phyloP scores from a whole-genome alignment of 1,140 invertebrate species.

The Brachionus asplanchnoidis region DNA sequence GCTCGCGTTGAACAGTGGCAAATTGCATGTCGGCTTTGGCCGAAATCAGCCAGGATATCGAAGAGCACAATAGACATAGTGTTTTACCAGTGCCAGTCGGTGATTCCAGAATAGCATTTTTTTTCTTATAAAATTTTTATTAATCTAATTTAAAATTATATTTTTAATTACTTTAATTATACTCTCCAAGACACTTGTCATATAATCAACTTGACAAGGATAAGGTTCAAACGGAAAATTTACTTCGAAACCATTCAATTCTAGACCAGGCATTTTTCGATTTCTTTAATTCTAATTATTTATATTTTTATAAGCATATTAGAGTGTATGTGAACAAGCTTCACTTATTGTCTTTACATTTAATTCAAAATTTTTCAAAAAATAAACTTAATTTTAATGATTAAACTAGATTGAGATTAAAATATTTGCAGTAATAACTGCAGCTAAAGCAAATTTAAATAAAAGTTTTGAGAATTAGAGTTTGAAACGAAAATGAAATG shows the following conservation, averaged over 20 bases:
- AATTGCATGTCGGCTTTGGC: conserved; percentile 40
- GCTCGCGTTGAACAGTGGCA: conserved; percentile 44
- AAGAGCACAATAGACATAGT: conserved; percentile 70
- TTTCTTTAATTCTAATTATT: not conserved
- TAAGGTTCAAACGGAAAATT: conserved; percentile 93
- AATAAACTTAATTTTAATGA: too few relatives aligned
- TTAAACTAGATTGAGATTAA: too few relatives aligned
- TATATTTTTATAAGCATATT: not conserved
- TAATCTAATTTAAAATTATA: not conserved
- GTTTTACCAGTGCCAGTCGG: conserved; percentile 85
- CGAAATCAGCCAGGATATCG: conserved; percentile 66
- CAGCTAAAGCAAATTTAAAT: too few relatives aligned
- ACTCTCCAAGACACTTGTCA: conserved; percentile 84
- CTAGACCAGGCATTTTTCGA: conserved; percentile 50
- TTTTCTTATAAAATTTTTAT: conserved; percentile 44
- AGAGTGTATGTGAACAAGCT: not conserved
- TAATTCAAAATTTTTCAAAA: too few relatives aligned
- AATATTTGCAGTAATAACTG: too few relatives aligned
- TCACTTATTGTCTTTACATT: not conserved
- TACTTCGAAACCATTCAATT: conserved; percentile 70
- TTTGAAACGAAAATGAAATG: too few relatives aligned
- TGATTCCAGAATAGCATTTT: conserved; percentile 76
- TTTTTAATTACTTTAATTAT: conserved; percentile 65
- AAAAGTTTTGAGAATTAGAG: too few relatives aligned
- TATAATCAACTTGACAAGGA: conserved; percentile 80